phyloP scores from a whole-genome alignment of 2,113 vertebrate genomes.

The Tetrao urogallus region DNA sequence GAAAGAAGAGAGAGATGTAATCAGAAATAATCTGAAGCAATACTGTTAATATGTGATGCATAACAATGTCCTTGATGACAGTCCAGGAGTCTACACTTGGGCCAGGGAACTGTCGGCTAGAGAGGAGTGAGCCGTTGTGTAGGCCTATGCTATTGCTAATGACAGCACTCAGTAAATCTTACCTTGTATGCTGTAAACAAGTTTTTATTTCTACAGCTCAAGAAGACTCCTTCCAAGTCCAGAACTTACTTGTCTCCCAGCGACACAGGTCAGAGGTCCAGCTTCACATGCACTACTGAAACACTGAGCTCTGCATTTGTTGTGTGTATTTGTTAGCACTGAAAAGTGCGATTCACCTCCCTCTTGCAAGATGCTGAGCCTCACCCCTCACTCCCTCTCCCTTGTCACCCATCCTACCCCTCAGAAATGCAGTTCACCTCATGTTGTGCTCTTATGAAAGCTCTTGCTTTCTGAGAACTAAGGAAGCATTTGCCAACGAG shows the following conservation, averaged over 20 bases:
- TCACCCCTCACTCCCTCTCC: background rate
- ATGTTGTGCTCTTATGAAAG: background rate
- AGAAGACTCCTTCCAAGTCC: conserved; percentile 3
- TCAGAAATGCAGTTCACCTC: background rate
- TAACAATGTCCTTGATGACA: conserved; percentile 28
- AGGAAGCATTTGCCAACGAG: background rate
- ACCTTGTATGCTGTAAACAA: conserved; percentile 21
- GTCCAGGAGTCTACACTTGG: conserved; percentile 7
- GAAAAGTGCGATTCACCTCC: background rate
- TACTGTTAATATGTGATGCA: background rate
- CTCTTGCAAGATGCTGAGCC: background rate
- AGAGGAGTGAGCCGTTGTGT: background rate
- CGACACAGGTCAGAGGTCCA: background rate
- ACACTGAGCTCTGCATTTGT: background rate
- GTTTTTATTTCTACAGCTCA: background rate
- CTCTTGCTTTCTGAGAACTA: background rate
- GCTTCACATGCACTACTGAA: background rate
- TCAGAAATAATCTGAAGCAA: conserved; percentile 42
- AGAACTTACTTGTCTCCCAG: conserved; percentile 6
- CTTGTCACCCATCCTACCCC: background rate
- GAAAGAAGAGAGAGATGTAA: conserved; percentile 6
- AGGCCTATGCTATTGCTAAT: conserved; percentile 30
- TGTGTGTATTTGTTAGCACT: background rate
- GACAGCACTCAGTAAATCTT: conserved; percentile 41
- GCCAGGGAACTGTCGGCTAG: conserved; percentile 48